Evolutionary conservation across 2,797 vertebrate species (phyloP).

Genomic region (Bradypodion ventrale): DNA sequence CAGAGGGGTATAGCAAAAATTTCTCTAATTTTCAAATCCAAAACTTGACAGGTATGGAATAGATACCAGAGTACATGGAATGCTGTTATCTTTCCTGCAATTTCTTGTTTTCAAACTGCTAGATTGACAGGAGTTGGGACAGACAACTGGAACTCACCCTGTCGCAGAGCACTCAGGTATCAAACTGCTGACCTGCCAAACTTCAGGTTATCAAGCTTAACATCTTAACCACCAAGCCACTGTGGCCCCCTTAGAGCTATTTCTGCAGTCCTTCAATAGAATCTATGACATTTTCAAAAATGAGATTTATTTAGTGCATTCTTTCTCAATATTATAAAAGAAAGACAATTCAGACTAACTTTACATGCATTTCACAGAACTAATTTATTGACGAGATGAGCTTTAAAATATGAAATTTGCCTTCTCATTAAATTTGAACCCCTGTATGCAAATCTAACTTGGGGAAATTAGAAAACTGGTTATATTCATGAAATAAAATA

Average conservation of each 20-base stretch:
- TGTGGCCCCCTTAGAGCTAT: conserved; percentile 31
- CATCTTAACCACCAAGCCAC: too few species aligned
- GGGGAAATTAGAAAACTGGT: conserved; percentile 54
- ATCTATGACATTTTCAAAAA: conserved; percentile 22
- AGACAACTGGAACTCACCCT: too few species aligned
- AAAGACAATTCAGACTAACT: neutral
- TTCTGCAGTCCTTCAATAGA: neutral
- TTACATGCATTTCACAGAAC: conserved; percentile 16
- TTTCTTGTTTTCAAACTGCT: too few species aligned
- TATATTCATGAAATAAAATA: conserved; percentile 50
- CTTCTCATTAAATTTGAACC: conserved; percentile 49
- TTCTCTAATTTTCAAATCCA: too few species aligned
- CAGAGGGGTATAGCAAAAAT: too few species aligned
- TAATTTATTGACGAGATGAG: conserved; percentile 44
- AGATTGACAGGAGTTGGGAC: too few species aligned
- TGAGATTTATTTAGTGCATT: conserved; percentile 1
- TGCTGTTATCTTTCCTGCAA: too few species aligned
- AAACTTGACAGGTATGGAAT: too few species aligned
- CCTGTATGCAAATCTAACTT: conserved; percentile 48
- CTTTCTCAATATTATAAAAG: conserved; percentile 21
- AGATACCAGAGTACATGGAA: too few species aligned
- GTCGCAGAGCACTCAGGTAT: too few species aligned
- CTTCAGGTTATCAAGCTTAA: too few species aligned
- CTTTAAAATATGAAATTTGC: conserved; percentile 52
- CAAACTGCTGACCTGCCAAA: too few species aligned